Evolutionary conservation across 1,140 invertebrate species (phyloP), one percentile per base, ranked within the genome.

Genomic region (Drosophila rufa): DNA sequence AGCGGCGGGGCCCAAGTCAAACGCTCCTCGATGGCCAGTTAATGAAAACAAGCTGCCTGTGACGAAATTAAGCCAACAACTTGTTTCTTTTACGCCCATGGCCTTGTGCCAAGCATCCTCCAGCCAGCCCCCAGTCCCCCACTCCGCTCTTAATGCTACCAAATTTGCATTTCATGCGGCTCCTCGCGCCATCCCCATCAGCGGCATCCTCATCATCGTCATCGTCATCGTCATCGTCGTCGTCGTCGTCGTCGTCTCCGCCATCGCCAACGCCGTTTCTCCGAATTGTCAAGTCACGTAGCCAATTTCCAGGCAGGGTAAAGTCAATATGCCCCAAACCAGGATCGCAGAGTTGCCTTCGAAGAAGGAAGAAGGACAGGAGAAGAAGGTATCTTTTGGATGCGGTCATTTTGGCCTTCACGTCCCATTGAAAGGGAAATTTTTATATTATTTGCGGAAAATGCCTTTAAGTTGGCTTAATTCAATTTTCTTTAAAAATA

Each of bases 41-140:
- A 87, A 87, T 87, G 84, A 87, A 87, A 87, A 87, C 80, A 87
- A 83, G 84, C 84, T 89, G 84, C 73, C 80, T 84, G 77, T 80
- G 84, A 83, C 80, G 73, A 83, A 84, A 80, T 75, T 80, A 80
- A 83, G 77, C 76, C 77, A 78, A 69, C 65, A 82, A 81, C 57
- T 70, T 58, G 46, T 55, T 83, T 87, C 43, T 65, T 75, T 83
- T 67, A 17, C 67, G 43, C 27, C 46, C 42, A 27, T 61, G 58
- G 46, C 38, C 42, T 53, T 68, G 60, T 33, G 30, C 33, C 43
- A 42, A 11, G 25, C 45, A 27, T 22, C 25, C 47, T 19, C 43
- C 43, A n/a, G 7, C 22, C 50, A n/a, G 7, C 30, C 50, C n/a
- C 46, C 42, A 25, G 15, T 40, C 12, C 6, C 22, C 42, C 48